These are phyloP conservation scores for Clamator glandarius DNA, from an alignment of 2,797 vertebrate genomes.

Conservation along the genomic window DNA sequence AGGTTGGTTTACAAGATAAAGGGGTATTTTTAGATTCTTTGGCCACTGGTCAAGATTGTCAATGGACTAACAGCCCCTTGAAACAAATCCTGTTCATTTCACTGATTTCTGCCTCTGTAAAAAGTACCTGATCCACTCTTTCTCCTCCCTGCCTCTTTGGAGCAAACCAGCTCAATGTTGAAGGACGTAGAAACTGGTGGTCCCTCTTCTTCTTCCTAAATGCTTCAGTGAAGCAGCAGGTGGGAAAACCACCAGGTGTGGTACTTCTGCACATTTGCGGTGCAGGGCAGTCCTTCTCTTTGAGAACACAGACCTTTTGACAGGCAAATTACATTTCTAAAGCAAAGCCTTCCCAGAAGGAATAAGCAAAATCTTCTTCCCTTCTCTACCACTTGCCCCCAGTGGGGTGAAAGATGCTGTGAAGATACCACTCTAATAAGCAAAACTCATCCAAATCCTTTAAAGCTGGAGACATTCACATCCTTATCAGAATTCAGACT, in stretches of 20 bases:
- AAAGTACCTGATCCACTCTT: neutral
- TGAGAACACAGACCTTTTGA: neutral
- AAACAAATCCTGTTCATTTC: neutral
- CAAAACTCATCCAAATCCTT: neutral
- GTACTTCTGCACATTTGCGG: neutral
- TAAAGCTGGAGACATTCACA: neutral
- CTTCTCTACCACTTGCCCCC: neutral
- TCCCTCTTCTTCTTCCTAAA: neutral
- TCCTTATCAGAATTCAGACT: slow-evolving; percentile 16
- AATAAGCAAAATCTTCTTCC: neutral
- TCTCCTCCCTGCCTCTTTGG: neutral
- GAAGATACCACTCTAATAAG: neutral
- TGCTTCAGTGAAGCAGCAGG: neutral
- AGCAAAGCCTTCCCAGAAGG: neutral
- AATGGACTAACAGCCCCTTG: neutral
- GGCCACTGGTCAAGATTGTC: neutral
- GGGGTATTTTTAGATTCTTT: neutral
- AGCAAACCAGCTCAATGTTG: neutral
- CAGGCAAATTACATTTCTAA: neutral
- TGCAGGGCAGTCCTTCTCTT: neutral
- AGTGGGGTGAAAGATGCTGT: neutral
- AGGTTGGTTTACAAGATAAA: neutral
- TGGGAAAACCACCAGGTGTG: neutral
- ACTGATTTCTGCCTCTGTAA: neutral
- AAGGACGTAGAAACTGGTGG: neutral